Evolutionary conservation across 2,797 vertebrate species (phyloP).

Genomic region (Oreonectes daqikongensis): DNA sequence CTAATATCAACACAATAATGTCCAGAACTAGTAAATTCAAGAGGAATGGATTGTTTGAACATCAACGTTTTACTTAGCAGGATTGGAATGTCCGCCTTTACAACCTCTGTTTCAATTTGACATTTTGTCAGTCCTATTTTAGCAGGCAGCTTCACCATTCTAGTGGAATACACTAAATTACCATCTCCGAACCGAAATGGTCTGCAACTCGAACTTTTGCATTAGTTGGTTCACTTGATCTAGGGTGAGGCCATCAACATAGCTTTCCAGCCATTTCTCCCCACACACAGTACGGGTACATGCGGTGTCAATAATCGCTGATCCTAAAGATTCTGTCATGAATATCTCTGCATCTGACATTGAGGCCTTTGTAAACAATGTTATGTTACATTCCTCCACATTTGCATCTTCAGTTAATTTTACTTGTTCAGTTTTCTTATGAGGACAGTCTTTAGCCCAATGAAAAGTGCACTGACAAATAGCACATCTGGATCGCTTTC

Average conservation of each 20-base stretch:
- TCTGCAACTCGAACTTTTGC: too few species aligned
- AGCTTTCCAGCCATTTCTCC: slow-evolving; percentile 9
- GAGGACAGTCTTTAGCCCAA: slow-evolving; percentile 18
- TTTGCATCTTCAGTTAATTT: slow-evolving; percentile 7
- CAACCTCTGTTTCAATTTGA: slow-evolving; percentile 1
- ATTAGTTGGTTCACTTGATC: too few species aligned
- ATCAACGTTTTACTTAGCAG: background rate
- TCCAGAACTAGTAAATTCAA: too few species aligned
- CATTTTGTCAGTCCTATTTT: slow-evolving; percentile 8
- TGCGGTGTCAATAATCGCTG: slow-evolving; percentile 33
- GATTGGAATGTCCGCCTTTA: background rate
- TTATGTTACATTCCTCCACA: slow-evolving; percentile 21
- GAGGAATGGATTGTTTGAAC: too few species aligned
- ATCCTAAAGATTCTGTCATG: slow-evolving; percentile 15
- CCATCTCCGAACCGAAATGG: too few species aligned
- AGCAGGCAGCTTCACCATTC: too few species aligned
- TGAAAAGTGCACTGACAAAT: background rate
- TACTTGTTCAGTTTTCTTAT: background rate
- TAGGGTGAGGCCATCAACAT: background rate
- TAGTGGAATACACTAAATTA: too few species aligned
- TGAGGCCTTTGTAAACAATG: background rate
- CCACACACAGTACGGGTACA: slow-evolving; percentile 25
- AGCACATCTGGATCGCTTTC: background rate
- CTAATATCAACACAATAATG: too few species aligned
- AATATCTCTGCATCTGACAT: slow-evolving; percentile 1